Percentiles rank a stretch among this genome's conserved stretches.
These are phyloP conservation scores for Apomyelois bistriatella DNA, from an alignment of 2,888 invertebrate species.

Conservation along the genomic window DNA sequence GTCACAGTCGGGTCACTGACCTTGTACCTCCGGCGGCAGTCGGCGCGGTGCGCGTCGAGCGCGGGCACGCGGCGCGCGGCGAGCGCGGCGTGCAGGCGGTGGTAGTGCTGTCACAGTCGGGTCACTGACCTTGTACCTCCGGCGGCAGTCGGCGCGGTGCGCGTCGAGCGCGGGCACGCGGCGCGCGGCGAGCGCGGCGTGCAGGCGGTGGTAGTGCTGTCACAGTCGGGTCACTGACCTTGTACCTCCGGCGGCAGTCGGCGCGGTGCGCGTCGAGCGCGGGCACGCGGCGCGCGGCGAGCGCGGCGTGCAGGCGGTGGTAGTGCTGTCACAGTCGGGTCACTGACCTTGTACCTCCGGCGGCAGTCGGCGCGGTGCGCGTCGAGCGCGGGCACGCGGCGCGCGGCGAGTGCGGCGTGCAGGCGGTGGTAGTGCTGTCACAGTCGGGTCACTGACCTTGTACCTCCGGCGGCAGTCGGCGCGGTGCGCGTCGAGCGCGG, in stretches of 20 bases:
- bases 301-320: slow-evolving; percentile 24
- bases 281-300: slow-evolving; percentile 17
- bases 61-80: slow-evolving; percentile 93
- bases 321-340: slow-evolving; percentile 84
- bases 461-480: slow-evolving; percentile 76
- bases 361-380: slow-evolving; percentile 85
- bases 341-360: slow-evolving; percentile 73
- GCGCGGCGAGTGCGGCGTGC: slow-evolving; percentile 25
- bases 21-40: slow-evolving; percentile 78
- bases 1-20: not conserved
- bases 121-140: slow-evolving; percentile 81
- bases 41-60: slow-evolving; percentile 92
- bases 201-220: slow-evolving; percentile 92
- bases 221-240: slow-evolving; percentile 81
- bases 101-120: slow-evolving; percentile 85
- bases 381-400: slow-evolving; percentile 61
- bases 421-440: slow-evolving; percentile 52
- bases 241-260: slow-evolving; percentile 71
- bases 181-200: slow-evolving; percentile 90
- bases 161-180: slow-evolving; percentile 92
- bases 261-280: slow-evolving; percentile 92
- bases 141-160: slow-evolving; percentile 84
- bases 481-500: slow-evolving; percentile 82
- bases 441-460: slow-evolving; percentile 87
- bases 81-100: slow-evolving; percentile 92